phyloP scores from a whole-genome alignment of 2,113 vertebrate species.

The Muntiacus muntjak region DNA sequence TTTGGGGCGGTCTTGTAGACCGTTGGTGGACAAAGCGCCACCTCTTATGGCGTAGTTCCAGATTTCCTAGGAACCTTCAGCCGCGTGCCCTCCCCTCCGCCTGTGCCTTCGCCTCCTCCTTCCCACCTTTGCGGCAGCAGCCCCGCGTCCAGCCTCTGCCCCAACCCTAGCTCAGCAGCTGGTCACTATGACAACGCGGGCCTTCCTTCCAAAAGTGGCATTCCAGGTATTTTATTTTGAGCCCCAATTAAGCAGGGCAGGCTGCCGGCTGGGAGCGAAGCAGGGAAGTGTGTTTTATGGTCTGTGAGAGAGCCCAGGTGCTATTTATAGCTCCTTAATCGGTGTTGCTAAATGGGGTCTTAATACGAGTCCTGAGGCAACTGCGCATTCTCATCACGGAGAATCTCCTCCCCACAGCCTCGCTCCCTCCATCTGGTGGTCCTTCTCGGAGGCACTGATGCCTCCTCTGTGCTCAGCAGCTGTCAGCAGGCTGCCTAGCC shows the following conservation, averaged over 20 bases:
- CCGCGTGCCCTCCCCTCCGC: neutral
- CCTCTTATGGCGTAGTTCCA: neutral
- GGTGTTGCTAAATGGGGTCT: slow-evolving; percentile 51
- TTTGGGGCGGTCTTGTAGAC: neutral
- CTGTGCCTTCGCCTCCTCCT: neutral
- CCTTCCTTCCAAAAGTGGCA: slow-evolving; percentile 13
- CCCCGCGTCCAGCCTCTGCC: neutral
- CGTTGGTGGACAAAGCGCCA: no score
- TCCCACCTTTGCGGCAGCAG: neutral
- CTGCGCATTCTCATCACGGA: neutral
- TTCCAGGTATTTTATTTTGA: slow-evolving; percentile 68
- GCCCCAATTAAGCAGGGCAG: slow-evolving; percentile 43
- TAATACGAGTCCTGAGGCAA: slow-evolving; percentile 11
- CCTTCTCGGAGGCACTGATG: neutral
- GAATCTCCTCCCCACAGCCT: neutral
- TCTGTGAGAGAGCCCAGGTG: neutral
- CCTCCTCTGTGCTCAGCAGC: neutral
- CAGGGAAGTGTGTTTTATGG: slow-evolving; percentile 47
- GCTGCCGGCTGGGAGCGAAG: neutral
- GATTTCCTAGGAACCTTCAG: neutral
- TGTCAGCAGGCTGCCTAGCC: neutral
- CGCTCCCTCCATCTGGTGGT: neutral
- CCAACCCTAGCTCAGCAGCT: neutral
- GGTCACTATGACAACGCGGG: slow-evolving; percentile 61
- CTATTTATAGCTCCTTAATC: slow-evolving; percentile 64